Evolutionary conservation across 2,797 vertebrate species (phyloP).

Genomic region (Phalloptychus januarius): DNA sequence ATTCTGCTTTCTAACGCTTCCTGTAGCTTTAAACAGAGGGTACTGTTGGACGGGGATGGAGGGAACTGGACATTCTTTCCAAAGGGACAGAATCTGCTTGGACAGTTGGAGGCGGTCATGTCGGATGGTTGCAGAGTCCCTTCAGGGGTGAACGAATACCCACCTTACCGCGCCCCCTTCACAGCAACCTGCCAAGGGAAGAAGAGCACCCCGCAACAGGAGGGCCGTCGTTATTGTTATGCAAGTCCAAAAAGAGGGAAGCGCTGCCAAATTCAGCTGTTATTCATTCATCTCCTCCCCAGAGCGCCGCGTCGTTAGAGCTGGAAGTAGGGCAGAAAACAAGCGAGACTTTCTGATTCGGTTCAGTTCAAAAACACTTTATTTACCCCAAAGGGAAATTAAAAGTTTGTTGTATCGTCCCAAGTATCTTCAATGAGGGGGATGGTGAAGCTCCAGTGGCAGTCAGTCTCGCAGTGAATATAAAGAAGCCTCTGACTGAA

Average conservation of each 20-base stretch:
- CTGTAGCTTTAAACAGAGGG: not conserved
- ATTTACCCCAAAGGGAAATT: not conserved
- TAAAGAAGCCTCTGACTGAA: not conserved
- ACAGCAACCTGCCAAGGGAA: not conserved
- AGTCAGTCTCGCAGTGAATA: not conserved
- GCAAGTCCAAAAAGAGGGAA: not conserved
- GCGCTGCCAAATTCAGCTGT: not conserved
- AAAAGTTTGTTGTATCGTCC: not conserved
- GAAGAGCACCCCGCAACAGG: not conserved
- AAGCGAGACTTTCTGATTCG: not conserved
- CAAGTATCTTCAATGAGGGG: not conserved
- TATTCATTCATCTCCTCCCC: not conserved
- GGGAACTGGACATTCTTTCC: not conserved
- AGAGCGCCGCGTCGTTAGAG: not conserved
- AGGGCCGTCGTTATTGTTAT: not conserved
- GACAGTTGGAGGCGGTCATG: not conserved
- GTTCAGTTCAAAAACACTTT: not conserved
- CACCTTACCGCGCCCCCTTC: not conserved
- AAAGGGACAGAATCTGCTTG: not conserved
- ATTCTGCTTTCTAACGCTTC: not conserved
- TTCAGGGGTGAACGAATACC: not conserved
- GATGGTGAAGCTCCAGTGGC: not conserved
- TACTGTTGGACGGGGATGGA: not conserved
- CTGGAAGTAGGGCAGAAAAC: not conserved
- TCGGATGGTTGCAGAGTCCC: not conserved